These are phyloP conservation scores for Platycnemis pennipes DNA, from an alignment of 2,888 invertebrate genomes.

Conservation along the genomic window DNA sequence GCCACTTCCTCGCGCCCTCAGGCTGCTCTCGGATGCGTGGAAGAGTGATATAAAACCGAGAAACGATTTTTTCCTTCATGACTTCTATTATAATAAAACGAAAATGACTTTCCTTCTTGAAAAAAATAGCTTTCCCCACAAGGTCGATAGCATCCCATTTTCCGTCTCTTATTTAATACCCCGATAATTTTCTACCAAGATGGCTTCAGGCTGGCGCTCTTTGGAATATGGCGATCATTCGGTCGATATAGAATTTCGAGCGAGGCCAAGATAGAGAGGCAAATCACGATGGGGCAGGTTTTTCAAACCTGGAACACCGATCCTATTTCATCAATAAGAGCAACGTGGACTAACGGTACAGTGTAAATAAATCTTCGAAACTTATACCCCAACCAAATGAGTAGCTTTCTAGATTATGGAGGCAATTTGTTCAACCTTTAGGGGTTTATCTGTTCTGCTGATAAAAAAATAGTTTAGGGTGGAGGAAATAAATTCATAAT, in stretches of 20 bases:
- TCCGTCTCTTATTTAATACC: neutral
- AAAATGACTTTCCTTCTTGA: neutral
- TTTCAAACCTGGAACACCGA: neutral
- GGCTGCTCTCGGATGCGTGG: neutral
- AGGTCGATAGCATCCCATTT: neutral
- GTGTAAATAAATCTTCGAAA: too few relatives aligned
- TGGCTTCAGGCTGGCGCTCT: neutral
- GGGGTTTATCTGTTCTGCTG: too few relatives aligned
- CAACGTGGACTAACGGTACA: neutral
- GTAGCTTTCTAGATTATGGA: too few relatives aligned
- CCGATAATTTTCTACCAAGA: neutral
- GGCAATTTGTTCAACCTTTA: too few relatives aligned
- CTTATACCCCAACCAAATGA: too few relatives aligned
- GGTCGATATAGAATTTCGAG: neutral
- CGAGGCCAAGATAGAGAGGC: neutral
- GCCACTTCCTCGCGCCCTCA: neutral
- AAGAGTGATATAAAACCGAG: neutral
- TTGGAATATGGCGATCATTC: neutral
- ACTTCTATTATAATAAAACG: neutral
- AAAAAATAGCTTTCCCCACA: neutral
- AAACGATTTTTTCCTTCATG: neutral
- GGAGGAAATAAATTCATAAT: too few relatives aligned
- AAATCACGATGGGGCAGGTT: neutral
- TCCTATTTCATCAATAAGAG: neutral
- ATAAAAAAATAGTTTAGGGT: too few relatives aligned